These are phyloP conservation scores for Tillus elongatus DNA, from an alignment of 2,888 invertebrate species.

Conservation along the genomic window DNA sequence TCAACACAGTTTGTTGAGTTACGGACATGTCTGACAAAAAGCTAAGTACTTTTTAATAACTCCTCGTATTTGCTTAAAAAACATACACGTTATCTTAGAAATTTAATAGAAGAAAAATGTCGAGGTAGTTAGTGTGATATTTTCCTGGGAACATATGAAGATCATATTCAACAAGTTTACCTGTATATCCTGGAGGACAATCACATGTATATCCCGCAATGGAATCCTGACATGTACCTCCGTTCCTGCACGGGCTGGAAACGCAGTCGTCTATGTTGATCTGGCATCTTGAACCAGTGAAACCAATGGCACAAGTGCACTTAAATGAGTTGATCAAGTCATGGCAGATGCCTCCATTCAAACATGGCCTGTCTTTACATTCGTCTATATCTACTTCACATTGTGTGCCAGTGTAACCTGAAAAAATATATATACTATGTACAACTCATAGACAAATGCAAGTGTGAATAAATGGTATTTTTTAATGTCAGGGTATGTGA, in stretches of 20 bases:
- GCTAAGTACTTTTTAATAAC: no score
- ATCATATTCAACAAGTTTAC: no score
- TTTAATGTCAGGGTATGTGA: no score
- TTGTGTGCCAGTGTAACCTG: constrained; percentile 81
- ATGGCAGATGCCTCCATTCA: constrained; percentile 77
- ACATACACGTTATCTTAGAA: no score
- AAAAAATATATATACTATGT: constrained; percentile 18
- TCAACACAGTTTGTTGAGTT: no score
- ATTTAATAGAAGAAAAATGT: no score
- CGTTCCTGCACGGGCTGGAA: constrained; percentile 82
- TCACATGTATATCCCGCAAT: constrained; percentile 87
- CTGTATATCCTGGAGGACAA: constrained; percentile 82
- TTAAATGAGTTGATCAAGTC: constrained; percentile 82
- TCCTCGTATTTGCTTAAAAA: no score
- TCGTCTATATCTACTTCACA: constrained; percentile 89
- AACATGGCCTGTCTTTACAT: constrained; percentile 76
- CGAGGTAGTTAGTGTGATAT: no score
- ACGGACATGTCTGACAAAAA: no score
- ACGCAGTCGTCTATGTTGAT: constrained; percentile 86
- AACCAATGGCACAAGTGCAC: constrained; percentile 80
- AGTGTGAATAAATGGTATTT: no score
- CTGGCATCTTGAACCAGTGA: constrained; percentile 77
- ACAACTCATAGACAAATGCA: no score
- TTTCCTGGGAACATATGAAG: no score
- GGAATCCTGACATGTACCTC: constrained; percentile 79